Base-by-base conservation (phyloP, 2,113 vertebrate genomes). In the Candoia aspera region DNA sequence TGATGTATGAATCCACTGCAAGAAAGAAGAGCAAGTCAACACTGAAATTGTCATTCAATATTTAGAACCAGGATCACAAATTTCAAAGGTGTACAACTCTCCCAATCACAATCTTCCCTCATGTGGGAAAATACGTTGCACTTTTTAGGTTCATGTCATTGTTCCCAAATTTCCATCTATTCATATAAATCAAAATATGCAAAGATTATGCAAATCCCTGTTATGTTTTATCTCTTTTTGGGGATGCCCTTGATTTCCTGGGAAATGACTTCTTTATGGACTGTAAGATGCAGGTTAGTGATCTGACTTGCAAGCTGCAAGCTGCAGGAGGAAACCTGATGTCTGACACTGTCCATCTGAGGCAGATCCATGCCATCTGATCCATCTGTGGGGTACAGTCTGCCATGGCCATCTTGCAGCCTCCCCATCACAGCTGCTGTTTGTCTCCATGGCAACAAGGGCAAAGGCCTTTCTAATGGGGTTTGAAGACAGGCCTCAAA, bases 391-490 rank as follows among this genome's bases (percentile, higher is more conserved):
- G 90, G 29, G 84, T 29, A 95, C 89, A 92, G 88, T 86, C 93
- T 94, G 89, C 49, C 89, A 6, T 92, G 46, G 92, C 42, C 90
- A 89, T 95, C 90, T 93, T 93, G 86, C 85, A 95, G 42, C 42
- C 73, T 84, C 60, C 83, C 17, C 54, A n/a, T 33, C 6, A 73
- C 96, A 96, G 94, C 96, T 96, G 96, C 96, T 92, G 95, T 95
- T 96, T 95, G 95, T 96, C 93, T 95, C 96, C 93, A 96, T 96
- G 93, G 95, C 89, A 95, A 97, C 96, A 92, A 93, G 93, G 95
- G 93, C 95, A 94, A 96, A 95, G 95, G 94, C 92, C 95, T 91
- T 84, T 96, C 95, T 94, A 88, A 94, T 42, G 37, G 83, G 95
- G 84, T 94, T 93, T 64, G 55, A 6, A 92, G 91, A 94, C 79